These are phyloP conservation scores for Cantharis nigra DNA, from an alignment of 2,888 invertebrate genomes.

Conservation along the genomic window DNA sequence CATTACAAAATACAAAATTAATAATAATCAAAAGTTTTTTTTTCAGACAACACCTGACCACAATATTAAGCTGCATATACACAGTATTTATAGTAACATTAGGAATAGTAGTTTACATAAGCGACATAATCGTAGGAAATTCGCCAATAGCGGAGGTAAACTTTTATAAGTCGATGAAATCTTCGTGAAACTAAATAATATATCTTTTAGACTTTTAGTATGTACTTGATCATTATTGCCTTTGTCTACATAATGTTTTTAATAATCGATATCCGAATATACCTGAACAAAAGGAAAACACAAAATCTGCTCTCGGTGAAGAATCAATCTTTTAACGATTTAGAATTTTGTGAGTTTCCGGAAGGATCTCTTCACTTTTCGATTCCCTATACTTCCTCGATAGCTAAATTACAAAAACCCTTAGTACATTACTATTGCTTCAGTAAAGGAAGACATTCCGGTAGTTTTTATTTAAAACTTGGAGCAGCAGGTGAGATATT, in stretches of 20 bases:
- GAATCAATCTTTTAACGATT: conserved; percentile 35
- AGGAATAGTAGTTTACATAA: conserved; percentile 67
- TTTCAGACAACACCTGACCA: conserved; percentile 64
- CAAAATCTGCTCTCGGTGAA: conserved; percentile 40
- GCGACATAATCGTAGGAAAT: conserved; percentile 60
- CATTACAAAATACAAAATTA: no score
- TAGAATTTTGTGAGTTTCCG: conserved; percentile 42
- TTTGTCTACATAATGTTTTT: conserved; percentile 66
- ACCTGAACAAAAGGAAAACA: conserved; percentile 59
- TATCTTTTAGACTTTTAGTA: conserved; percentile 64
- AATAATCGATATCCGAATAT: conserved; percentile 65
- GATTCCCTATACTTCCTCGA: conserved; percentile 52
- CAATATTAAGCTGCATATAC: conserved; percentile 69
- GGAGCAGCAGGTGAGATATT: conserved; percentile 68
- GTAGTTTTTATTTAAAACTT: conserved; percentile 74
- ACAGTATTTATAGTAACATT: conserved; percentile 70
- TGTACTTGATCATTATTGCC: conserved; percentile 63
- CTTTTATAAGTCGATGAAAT: conserved; percentile 12
- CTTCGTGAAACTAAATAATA: background rate
- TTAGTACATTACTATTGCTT: conserved; percentile 66
- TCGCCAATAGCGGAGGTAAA: conserved; percentile 62
- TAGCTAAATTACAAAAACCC: conserved; percentile 50
- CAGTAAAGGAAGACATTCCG: conserved; percentile 70
- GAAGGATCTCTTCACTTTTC: conserved; percentile 45
- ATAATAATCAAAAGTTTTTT: background rate